Evolutionary conservation across 2,888 invertebrate genomes (phyloP).

Genomic region (Netelia fuscicornis): DNA sequence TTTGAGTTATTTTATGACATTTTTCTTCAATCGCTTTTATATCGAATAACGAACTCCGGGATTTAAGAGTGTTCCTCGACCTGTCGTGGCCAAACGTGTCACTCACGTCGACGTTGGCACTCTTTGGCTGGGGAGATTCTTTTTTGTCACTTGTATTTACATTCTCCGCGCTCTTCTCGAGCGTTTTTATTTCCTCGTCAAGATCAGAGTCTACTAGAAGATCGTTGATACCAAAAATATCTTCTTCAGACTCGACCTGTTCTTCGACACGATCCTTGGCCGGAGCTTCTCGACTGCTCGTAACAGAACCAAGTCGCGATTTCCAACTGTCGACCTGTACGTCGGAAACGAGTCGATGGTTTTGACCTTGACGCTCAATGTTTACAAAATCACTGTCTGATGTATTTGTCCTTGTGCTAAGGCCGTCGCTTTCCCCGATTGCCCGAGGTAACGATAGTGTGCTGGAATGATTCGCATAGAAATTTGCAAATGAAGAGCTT

Average conservation of each 20-base stretch:
- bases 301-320: not conserved
- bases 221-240: constrained; percentile 73
- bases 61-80: not conserved
- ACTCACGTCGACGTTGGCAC: constrained; percentile 8
- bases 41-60: not conserved
- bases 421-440: not conserved
- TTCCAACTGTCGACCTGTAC: not conserved
- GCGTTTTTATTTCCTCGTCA: constrained; percentile 55
- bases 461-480: not conserved
- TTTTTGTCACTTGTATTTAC: not conserved
- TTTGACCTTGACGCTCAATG: not conserved
- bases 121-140: constrained; percentile 11
- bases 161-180: constrained; percentile 34
- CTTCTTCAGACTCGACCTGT: constrained; percentile 74
- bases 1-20: not conserved
- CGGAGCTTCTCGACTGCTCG: not conserved
- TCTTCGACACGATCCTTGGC: constrained; percentile 5
- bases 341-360: not conserved
- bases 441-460: not conserved
- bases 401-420: constrained; percentile 9
- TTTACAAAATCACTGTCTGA: constrained; percentile 21
- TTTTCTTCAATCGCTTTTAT: not conserved
- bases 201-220: constrained; percentile 63
- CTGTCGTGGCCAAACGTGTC: not conserved
- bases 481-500: not conserved